Percentiles rank a stretch among this genome's conserved stretches.
These are phyloP conservation scores for Pollenia labialis DNA, from an alignment of 2,888 invertebrate genomes.

Conservation along the genomic window DNA sequence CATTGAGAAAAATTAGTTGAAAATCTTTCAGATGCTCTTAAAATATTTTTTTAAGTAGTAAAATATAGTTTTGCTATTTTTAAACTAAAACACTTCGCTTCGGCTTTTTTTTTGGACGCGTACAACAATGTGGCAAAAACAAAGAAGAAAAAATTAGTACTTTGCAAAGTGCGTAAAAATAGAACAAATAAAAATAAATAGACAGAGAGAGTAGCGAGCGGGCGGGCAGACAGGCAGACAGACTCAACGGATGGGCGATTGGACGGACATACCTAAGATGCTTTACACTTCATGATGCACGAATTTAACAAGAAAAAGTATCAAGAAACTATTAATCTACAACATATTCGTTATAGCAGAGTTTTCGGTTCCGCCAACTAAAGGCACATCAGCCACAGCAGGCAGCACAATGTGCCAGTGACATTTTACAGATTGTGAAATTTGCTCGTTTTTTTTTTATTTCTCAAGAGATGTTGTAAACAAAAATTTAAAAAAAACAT, in stretches of 20 bases:
- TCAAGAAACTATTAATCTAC: conserved; percentile 18
- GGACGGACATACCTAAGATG: conserved; percentile 46
- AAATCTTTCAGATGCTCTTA: conserved; percentile 35
- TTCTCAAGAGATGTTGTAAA: conserved; percentile 6
- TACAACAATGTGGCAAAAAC: conserved; percentile 20
- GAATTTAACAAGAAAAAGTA: conserved; percentile 47
- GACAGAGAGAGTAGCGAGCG: neutral
- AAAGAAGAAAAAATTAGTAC: neutral
- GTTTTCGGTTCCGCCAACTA: neutral
- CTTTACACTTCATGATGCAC: conserved; percentile 66
- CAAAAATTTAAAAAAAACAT: neutral
- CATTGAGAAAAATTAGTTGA: conserved; percentile 8
- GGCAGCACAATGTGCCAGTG: conserved; percentile 58
- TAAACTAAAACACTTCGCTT: conserved; percentile 3
- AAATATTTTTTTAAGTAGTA: neutral
- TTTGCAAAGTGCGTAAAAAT: conserved; percentile 67
- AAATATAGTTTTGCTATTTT: conserved; percentile 50
- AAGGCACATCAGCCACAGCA: neutral
- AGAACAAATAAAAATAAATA: conserved; percentile 38
- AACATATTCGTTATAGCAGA: neutral
- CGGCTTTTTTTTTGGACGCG: conserved; percentile 30
- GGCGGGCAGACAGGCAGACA: too few species aligned
- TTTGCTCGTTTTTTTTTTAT: conserved; percentile 22
- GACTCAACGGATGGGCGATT: neutral
- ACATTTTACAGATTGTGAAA: conserved; percentile 70